Base-by-base conservation (phyloP, 2,888 invertebrate species). In the Scaptomyza tumidula region DNA sequence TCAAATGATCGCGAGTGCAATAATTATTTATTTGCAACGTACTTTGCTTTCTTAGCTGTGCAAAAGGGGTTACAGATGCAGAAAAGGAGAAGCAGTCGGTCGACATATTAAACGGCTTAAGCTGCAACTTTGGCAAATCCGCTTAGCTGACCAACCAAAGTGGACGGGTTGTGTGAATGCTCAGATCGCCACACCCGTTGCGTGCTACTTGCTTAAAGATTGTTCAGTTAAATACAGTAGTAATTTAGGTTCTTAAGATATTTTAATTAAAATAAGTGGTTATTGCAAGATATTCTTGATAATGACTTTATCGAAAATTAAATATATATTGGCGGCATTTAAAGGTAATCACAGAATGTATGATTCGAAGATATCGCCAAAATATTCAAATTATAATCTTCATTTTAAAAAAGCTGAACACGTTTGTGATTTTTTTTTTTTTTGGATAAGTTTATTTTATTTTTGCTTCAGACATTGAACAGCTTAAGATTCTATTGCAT, bases 71-170 rank as follows among this genome's bases (percentile, higher is more conserved):
- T 7, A 2, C 31, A 13, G 7, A 31, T 48, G 29, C 50, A 2
- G 19, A n/a, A n/a, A 35, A 14, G 57, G 54, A 29, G 39, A 11
- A 1, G 10, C 33, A 19, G 6, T 6, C 37, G 37, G n/a, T 37
- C n/a, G 37, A n/a, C 37, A 6, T n/a, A 78, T 66, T 68, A 62
- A 83, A 75, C 66, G 75, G 72, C 78, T 77, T 89, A 86, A 89
- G 82, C 82, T 71, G 87, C 41, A 41, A 41, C 16, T 41, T 16
- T 16, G 16, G 41, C 16, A 41, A 41, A 41, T 16, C 41, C 41
- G 16, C 71, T 79, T 71, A 66, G 66, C 45, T 48, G 13, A 31
- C 49, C 58, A 52, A 64, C 59, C 49, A 39, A 41, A 64, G 31
- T 16, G 49, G 90, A 85, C 89, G 57, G 64, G 88, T 89, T 39